Evolutionary conservation across 2,888 invertebrate genomes (phyloP), one percentile per base, ranked within the genome.

Genomic region (Aplocera efformata): DNA sequence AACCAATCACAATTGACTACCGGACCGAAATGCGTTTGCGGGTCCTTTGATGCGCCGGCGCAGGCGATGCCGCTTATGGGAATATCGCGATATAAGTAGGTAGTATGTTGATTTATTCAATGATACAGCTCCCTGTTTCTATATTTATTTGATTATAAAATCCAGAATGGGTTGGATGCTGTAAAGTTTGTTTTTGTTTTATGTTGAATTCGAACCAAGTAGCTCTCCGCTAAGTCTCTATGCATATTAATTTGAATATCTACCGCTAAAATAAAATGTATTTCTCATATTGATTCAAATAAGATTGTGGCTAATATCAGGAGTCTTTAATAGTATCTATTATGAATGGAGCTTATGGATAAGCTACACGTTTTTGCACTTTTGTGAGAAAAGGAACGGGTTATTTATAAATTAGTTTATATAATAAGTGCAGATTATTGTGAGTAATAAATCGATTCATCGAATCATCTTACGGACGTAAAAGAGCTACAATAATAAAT

Each of bases 1-100:
- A 82, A 71, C 65, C 72, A 70, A 77, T 73, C 66, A 69, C 63
- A 56, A 66, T 66, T 64, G 73, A 72, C 79, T 81, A 81, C 82
- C 75, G 79, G 74, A 76, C 72, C 67, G 67, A 64, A 67, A 67
- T 68, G 46, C 50, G 39, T 46, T 34, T 30, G 26, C 42, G 38
- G 35, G 7, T 59, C 56, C 73, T 82, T 83, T 82, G 79, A 79
- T 63, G 59, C 60, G 66, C 72, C 77, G 22, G 41, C 35, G 41
- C 41, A 35, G 32, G 33, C 38, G 23, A 8, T 20, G 33, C 28
- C 32, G 32, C 31, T 40, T 44, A 45, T 45, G 45, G 45, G 36
- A 36, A 45, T 40, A 41, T 37, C 32, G 32, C 17, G 36, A 37
- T 45, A n/a, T 22, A 22, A 5, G 7, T 25, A 13, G 13, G 7